These are phyloP conservation scores for Hirtodrosophila alboralis DNA, from an alignment of 2,888 invertebrate genomes.

Conservation along the genomic window DNA sequence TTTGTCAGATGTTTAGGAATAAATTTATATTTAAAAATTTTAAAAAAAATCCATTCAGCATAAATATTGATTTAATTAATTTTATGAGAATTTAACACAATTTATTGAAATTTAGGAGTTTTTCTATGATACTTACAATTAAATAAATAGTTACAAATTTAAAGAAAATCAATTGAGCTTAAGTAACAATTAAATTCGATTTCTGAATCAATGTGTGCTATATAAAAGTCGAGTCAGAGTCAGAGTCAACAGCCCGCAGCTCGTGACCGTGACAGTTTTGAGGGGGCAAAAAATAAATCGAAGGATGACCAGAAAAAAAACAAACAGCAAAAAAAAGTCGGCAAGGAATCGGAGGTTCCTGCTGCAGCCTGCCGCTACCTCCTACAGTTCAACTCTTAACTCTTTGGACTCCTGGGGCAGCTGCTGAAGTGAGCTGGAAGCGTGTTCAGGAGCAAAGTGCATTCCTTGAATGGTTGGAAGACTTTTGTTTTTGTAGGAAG, in stretches of 20 bases:
- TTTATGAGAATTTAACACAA: no score
- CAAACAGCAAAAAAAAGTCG: conserved; percentile 17
- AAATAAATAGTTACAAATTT: no score
- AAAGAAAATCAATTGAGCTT: conserved; percentile 2
- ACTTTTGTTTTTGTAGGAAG: conserved; percentile 5
- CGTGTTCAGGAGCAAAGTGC: conserved; percentile 73
- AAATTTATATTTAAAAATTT: no score
- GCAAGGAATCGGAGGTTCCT: conserved; percentile 20
- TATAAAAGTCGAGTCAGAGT: conserved; percentile 13
- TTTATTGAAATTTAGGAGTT: no score
- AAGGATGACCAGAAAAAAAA: conserved; percentile 30
- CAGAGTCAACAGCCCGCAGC: conserved; percentile 46
- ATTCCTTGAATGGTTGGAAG: conserved; percentile 53
- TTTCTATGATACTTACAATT: no score
- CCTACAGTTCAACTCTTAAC: not conserved
- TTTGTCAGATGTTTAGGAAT: no score
- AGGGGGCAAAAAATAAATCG: conserved; percentile 41
- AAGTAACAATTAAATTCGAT: not conserved
- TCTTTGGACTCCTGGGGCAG: not conserved
- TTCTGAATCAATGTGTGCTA: conserved; percentile 36
- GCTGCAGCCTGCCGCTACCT: conserved; percentile 7
- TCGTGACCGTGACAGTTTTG: conserved; percentile 66
- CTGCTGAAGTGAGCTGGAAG: conserved; percentile 56
- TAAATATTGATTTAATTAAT: no score
- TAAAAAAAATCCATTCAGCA: no score